Percentiles rank a stretch among this genome's conserved stretches.
Evolutionary conservation across 2,113 vertebrate genomes (phyloP).

Genomic region (Amphilophus citrinellus): DNA sequence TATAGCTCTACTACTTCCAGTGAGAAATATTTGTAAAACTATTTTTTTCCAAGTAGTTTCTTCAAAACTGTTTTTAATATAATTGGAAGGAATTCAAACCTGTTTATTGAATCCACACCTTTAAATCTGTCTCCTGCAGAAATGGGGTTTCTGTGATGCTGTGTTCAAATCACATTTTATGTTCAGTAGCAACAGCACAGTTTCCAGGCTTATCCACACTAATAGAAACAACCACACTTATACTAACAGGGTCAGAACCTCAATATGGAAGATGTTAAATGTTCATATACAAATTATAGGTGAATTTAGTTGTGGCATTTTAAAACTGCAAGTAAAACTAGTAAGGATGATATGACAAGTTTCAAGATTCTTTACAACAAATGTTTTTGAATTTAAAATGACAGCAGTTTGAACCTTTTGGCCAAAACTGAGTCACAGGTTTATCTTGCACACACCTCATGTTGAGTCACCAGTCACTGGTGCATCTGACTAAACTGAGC

Average conservation of each 20-base stretch:
- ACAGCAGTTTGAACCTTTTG: not conserved
- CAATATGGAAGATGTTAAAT: not conserved
- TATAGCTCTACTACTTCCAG: not conserved
- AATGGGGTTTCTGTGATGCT: conserved; percentile 1
- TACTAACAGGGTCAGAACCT: not conserved
- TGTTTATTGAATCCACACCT: not conserved
- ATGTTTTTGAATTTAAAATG: not conserved
- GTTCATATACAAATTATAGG: not conserved
- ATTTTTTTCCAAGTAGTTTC: not conserved
- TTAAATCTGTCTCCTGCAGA: not conserved
- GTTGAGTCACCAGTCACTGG: not conserved
- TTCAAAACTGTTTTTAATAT: not conserved
- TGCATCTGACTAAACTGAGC: conserved; percentile 5
- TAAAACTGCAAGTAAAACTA: not conserved
- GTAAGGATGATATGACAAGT: not conserved
- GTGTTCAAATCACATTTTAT: not conserved
- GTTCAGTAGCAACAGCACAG: not conserved
- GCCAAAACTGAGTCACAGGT: not conserved
- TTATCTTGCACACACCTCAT: not conserved
- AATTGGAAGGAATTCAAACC: not conserved
- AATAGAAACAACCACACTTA: not conserved
- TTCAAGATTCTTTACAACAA: not conserved
- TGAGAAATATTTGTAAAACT: not conserved
- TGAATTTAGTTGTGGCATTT: not conserved
- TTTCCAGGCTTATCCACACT: not conserved